Evolutionary conservation across 2,797 vertebrate species (phyloP).

Genomic region (Paguma larvata): DNA sequence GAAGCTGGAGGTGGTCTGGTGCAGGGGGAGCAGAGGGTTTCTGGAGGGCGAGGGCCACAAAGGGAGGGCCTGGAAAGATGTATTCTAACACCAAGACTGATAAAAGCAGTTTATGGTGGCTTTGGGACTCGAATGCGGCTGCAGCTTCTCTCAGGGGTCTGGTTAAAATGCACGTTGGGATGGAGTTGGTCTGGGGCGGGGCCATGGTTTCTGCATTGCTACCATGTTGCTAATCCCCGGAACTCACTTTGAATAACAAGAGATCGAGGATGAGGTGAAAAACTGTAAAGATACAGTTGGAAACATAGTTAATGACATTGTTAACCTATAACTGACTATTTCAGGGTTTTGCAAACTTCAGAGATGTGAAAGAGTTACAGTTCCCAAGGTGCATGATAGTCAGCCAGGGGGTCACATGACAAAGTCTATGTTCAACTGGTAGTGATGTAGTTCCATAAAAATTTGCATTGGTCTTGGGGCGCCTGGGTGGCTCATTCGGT

Average conservation of each 20-base stretch:
- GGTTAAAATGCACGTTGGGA: background rate
- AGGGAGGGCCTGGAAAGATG: background rate
- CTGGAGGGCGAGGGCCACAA: background rate
- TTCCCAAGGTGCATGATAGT: conserved; percentile 13
- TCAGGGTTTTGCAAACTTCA: conserved; percentile 7
- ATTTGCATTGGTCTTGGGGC: background rate
- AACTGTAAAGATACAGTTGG: conserved; percentile 14
- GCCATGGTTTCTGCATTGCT: background rate
- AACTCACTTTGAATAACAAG: background rate
- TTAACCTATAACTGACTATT: conserved; percentile 60
- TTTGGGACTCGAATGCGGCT: background rate
- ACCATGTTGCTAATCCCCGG: background rate
- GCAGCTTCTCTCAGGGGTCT: background rate
- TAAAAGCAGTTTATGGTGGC: background rate
- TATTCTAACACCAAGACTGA: background rate
- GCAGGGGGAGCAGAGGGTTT: background rate
- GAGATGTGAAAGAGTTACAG: background rate
- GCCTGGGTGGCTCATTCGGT: no score
- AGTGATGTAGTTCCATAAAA: background rate
- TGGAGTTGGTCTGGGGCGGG: background rate
- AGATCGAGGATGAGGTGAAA: background rate
- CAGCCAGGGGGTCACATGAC: background rate
- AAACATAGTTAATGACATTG: conserved; percentile 52
- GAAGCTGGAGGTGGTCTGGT: background rate
- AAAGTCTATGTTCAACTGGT: background rate